Base-by-base conservation (phyloP, 2,113 vertebrate genomes). In the Pelusios castaneus region DNA sequence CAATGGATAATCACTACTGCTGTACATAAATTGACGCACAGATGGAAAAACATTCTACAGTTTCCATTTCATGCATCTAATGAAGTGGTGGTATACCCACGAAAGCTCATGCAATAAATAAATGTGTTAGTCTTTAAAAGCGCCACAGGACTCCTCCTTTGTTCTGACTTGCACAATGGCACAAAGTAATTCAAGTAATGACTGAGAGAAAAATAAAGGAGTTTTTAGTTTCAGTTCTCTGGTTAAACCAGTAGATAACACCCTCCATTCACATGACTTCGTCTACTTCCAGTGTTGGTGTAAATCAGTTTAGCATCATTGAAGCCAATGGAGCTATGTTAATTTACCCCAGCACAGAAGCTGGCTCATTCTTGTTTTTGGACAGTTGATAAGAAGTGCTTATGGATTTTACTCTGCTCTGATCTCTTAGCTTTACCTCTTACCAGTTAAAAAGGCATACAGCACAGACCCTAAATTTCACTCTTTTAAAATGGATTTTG, bases 181-280 rank as follows among this genome's bases (percentile, higher is more conserved):
- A 10, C 51, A 9, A 0, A 1, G 54, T 10, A 29, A 12, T 19
- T 67, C 6, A 1, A 6, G 4, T 31, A 0, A 1, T 2, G 38
- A 5, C 24, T 10, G 31, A 38, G 55, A 4, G 17, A 10, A 38
- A 27, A 47, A 49, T 47, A 82, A 16, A 47, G n/a, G 12, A 29
- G 34, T 4, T 31, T 76, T n/a, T 73, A 14, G 10, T 87, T 54
- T 47, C 79, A 70, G 34, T 70, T 56, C 58, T 78, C 76, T 6
- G 13, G 2, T 25, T 81, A 27, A 13, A 52, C n/a, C 8, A 8
- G n/a, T 19, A 5, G 5, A 0, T 1, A 54, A 6, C 29, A 0
- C 80, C 10, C 45, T 84, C 75, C 58, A 45, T 2, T 27, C 6
- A 4, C 1, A 3, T 2, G 55, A 29, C 27, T n/a, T 12, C 49